Percentiles rank a stretch among this genome's conserved stretches.
These are phyloP conservation scores for Dasypus novemcinctus DNA, from an alignment of 2,113 vertebrate species.

Conservation along the genomic window DNA sequence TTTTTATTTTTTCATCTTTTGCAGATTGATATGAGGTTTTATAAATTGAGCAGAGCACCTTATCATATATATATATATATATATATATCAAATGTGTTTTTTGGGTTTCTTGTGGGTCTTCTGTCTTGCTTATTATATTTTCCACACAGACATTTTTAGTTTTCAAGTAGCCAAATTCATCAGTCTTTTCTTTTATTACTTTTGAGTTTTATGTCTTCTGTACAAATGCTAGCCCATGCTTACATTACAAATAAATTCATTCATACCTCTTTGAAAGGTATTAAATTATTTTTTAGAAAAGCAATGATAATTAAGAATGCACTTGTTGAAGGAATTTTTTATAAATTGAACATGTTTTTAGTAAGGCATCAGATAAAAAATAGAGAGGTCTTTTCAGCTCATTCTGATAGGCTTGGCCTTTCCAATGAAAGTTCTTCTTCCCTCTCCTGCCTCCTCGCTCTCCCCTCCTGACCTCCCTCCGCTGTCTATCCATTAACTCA, in stretches of 20 bases:
- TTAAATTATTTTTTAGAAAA: not conserved
- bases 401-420: not conserved
- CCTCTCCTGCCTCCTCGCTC: not conserved
- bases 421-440: not conserved
- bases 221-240: not conserved
- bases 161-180: no score
- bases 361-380: not conserved
- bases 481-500: not conserved
- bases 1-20: not conserved
- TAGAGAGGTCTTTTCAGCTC: not conserved
- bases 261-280: not conserved
- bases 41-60: not conserved
- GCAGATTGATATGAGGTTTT: not conserved
- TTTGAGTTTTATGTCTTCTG: constrained; percentile 21
- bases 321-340: not conserved
- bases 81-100: not conserved
- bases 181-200: not conserved
- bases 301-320: not conserved
- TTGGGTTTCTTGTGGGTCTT: not conserved
- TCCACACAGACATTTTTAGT: not conserved
- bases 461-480: not conserved
- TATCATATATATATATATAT: not conserved
- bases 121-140: not conserved
- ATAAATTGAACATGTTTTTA: not conserved
- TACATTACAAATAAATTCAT: not conserved